A percentile compares a stretch with the other conserved stretches of the same genome.
Conservation (phyloP, 2,797 vertebrate species). For the Potorous gilbertii region DNA sequence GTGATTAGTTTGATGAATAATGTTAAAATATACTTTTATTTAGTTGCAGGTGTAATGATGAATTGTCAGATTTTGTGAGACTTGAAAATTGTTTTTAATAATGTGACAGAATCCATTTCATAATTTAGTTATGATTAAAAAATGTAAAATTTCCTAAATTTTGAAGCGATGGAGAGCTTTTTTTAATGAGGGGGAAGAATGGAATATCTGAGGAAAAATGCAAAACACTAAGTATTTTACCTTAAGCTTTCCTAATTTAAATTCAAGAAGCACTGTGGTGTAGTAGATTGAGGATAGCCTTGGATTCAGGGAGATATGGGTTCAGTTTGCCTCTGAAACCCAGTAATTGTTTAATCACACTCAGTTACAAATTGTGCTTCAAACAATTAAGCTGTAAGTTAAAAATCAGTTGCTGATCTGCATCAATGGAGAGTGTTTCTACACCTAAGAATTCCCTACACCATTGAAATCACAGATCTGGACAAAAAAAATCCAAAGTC, state of each 20-base stretch:
- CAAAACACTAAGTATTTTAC: neutral
- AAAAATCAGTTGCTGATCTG: neutral
- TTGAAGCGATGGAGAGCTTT: slow-evolving; percentile 18
- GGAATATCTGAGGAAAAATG: neutral
- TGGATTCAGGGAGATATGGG: neutral
- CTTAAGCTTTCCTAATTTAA: neutral
- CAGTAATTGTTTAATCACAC: neutral
- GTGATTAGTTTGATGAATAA: slow-evolving; percentile 25
- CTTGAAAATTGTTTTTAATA: slow-evolving; percentile 25
- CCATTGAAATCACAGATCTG: neutral
- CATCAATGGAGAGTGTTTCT: neutral
- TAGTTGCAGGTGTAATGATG: slow-evolving; percentile 2
- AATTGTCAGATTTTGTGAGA: slow-evolving; percentile 21
- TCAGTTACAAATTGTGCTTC: neutral
- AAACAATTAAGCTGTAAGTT: neutral
- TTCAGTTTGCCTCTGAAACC: neutral
- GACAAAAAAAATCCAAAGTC: neutral
- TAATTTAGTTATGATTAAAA: slow-evolving; percentile 6
- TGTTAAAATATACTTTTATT: slow-evolving; percentile 31
- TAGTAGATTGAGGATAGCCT: neutral
- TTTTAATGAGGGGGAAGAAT: neutral
- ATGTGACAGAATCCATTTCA: slow-evolving; percentile 25
- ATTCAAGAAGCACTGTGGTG: neutral
- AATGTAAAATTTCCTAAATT: neutral
- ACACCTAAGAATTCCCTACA: neutral